Conservation (phyloP, 2,797 vertebrate genomes). For the Falco rusticolus region DNA sequence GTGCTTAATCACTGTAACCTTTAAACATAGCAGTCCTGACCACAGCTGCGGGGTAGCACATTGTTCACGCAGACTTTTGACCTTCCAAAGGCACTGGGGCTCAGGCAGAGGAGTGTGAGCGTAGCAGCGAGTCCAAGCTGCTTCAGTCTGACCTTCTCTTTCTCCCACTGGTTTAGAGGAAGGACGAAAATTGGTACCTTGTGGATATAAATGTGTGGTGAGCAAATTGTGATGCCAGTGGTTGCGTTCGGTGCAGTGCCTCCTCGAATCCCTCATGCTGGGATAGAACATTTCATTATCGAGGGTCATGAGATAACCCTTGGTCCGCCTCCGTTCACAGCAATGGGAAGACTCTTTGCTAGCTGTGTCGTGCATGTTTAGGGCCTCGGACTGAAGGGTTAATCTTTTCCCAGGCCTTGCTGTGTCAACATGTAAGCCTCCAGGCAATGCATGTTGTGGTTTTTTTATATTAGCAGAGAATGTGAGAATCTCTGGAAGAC, state of each 20-base stretch:
- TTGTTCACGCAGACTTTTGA: slow-evolving; percentile 29
- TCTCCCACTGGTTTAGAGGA: background rate
- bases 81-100: slow-evolving; percentile 12
- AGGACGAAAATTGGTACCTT: fast-evolving
- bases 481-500: background rate
- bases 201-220: background rate
- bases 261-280: background rate
- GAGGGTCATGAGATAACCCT: background rate
- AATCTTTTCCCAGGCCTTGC: background rate
- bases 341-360: background rate
- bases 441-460: background rate
- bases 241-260: background rate
- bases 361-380: background rate
- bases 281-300: background rate
- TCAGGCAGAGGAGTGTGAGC: background rate
- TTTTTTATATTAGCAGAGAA: background rate
- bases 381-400: background rate
- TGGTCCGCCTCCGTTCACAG: background rate
- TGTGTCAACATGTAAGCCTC: background rate
- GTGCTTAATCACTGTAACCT: slow-evolving; percentile 86
- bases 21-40: slow-evolving; percentile 73
- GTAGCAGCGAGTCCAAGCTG: background rate
- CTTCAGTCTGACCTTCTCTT: background rate
- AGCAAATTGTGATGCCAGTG: background rate
- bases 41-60: slow-evolving; percentile 62